Base-by-base conservation (phyloP, 2,888 invertebrate species). In the Prionchulus punctatus region DNA sequence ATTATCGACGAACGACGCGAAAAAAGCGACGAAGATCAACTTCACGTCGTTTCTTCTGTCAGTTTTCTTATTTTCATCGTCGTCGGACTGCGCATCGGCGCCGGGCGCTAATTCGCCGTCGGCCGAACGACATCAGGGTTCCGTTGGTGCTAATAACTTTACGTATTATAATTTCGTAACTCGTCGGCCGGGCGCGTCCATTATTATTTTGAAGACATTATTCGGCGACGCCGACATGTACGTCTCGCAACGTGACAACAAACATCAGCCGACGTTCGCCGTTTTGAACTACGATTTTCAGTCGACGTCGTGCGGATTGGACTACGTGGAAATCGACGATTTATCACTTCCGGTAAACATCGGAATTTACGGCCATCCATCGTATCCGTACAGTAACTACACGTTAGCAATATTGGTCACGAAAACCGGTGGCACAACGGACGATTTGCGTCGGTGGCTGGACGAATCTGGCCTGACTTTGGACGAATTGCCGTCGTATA, bases 151-250 rank as follows among this genome's bases (percentile, higher is more conserved):
- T 7, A 28, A 49, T 49, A 15, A 49, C 30, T 30, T 28, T 49
- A 28, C 30, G 28, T 12, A 28, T 15, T 28, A 49, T 49, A 30
- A 49, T 49, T 49, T 49, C 23, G 18, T 45, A n/a, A 45, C 7
- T 45, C 12, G 45, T 12, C 12, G 23, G 30, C 12, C 15, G 7
- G 50, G 28, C 27, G 50, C 50, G 12, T 26, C 30, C 3, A 15
- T 49, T 7, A 15, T 49, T 28, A 28, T 49, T 18, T 28, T 49
- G 30, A 28, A 12, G 12, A 28, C 15, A 7, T 4, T 30, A 3
- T 15, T 28, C 7, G 50, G 50, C 28, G 50, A 49, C 28, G 50
- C 50, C 12, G 50, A 49, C 23, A 12, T 49, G 30, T 49, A 49
- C 50, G 50, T 49, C 21, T 28, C 28, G 4, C 12, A 23, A 23